Percentiles rank a stretch among this genome's conserved stretches.
phyloP scores from a whole-genome alignment of 2,888 invertebrate genomes.

The Cloeon dipterum region DNA sequence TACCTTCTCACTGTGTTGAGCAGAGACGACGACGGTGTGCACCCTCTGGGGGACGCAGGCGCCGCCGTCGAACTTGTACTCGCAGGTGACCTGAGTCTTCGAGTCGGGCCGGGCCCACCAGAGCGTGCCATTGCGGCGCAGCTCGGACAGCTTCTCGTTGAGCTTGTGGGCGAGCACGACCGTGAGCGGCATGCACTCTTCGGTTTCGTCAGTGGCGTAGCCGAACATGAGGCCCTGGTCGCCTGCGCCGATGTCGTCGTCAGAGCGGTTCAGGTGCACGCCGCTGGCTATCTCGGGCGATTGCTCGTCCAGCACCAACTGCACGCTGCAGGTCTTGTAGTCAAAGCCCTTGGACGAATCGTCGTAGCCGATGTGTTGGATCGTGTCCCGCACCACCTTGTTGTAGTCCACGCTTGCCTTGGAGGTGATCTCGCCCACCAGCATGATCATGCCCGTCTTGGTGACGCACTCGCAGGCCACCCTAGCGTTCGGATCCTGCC shows the following conservation, averaged over 20 bases:
- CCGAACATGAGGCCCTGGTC: slow-evolving; percentile 25
- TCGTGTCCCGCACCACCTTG: slow-evolving; percentile 26
- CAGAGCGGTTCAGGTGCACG: slow-evolving; percentile 22
- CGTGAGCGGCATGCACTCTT: slow-evolving; percentile 22
- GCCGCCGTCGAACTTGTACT: slow-evolving; percentile 78
- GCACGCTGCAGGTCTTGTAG: slow-evolving; percentile 30
- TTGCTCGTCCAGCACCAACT: slow-evolving; percentile 31
- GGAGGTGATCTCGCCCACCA: slow-evolving; percentile 34
- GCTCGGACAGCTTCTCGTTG: slow-evolving; percentile 17
- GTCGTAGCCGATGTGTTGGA: slow-evolving; percentile 35
- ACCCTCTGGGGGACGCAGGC: slow-evolving; percentile 89
- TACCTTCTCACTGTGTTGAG: slow-evolving; percentile 91
- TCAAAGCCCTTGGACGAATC: slow-evolving; percentile 20
- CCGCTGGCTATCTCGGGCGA: slow-evolving; percentile 27
- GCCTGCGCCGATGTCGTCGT: slow-evolving; percentile 26
- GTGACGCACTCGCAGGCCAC: slow-evolving; percentile 29
- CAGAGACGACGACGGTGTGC: slow-evolving; percentile 90
- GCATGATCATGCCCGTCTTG: slow-evolving; percentile 35
- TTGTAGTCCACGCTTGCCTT: slow-evolving; percentile 32
- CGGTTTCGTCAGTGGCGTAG: slow-evolving; percentile 23
- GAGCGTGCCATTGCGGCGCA: slow-evolving; percentile 17
- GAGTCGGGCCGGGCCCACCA: slow-evolving; percentile 21
- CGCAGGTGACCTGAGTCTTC: slow-evolving; percentile 57
- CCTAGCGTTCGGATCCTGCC: slow-evolving; percentile 24
- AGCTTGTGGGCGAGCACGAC: slow-evolving; percentile 19